phyloP scores from a whole-genome alignment of 2,797 vertebrate species.

The Leptodactylus fallax region DNA sequence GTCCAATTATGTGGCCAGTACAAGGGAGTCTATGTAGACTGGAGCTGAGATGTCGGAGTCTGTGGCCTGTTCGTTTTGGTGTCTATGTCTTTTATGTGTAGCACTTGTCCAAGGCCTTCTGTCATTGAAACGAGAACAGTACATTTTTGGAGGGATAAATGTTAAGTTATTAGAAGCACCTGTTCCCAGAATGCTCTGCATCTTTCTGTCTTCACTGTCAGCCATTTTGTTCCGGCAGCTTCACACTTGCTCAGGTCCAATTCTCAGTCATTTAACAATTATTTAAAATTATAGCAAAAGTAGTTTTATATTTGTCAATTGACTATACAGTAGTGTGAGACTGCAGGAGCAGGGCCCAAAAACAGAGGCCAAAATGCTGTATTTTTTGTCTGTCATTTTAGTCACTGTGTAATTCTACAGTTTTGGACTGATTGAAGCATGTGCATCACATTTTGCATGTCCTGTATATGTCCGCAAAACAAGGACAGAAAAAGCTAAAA shows the following conservation, averaged over 20 bases:
- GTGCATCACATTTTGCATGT: constrained; percentile 23
- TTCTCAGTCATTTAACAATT: not conserved
- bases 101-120: not conserved
- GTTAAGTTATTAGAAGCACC: not conserved
- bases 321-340: not conserved
- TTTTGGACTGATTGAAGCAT: constrained; percentile 26
- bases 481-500: not conserved
- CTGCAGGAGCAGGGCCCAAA: constrained; percentile 8
- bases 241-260: not conserved
- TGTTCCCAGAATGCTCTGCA: constrained; percentile 17
- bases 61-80: constrained; percentile 39
- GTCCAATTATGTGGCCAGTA: not conserved
- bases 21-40: not conserved
- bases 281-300: not conserved
- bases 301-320: not conserved
- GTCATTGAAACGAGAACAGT: not conserved
- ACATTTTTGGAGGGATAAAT: not conserved
- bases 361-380: not conserved
- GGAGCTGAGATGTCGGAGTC: not conserved
- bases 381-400: constrained; percentile 15
- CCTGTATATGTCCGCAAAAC: constrained; percentile 19
- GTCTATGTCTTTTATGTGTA: constrained; percentile 33
- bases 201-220: constrained; percentile 16
- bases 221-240: constrained; percentile 14
- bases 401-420: not conserved